phyloP scores from a whole-genome alignment of 1,140 invertebrate species.

The Bombus superbus region DNA sequence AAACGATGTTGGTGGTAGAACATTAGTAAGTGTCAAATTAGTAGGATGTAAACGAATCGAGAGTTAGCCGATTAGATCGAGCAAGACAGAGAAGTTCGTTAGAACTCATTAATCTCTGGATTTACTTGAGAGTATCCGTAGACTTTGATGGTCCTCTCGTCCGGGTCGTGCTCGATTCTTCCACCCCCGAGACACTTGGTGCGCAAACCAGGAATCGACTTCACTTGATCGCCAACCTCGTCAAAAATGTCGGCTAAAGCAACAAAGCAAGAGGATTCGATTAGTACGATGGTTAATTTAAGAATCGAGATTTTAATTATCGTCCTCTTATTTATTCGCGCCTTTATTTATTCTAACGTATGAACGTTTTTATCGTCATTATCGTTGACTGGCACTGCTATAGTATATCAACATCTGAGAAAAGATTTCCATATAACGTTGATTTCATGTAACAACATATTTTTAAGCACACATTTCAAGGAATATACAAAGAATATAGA shows the following conservation, averaged over 20 bases:
- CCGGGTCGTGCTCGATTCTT: constrained; percentile 90
- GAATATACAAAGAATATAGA: too few relatives aligned
- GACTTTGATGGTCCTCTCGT: constrained; percentile 90
- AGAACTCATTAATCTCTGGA: background rate
- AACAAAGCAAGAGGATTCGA: constrained; percentile 39
- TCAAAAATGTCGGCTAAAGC: constrained; percentile 88
- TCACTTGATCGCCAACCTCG: constrained; percentile 82
- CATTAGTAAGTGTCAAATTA: background rate
- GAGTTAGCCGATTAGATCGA: background rate
- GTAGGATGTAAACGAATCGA: background rate
- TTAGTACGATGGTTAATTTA: background rate
- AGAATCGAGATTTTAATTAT: background rate
- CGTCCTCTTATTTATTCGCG: too few relatives aligned
- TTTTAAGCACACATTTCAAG: too few relatives aligned
- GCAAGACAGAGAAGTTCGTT: background rate
- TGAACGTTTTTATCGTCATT: too few relatives aligned
- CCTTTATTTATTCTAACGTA: too few relatives aligned
- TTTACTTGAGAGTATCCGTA: constrained; percentile 93
- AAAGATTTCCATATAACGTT: too few relatives aligned
- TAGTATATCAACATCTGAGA: too few relatives aligned
- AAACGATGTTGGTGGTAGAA: background rate
- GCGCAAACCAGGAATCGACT: constrained; percentile 82
- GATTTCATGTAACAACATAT: too few relatives aligned
- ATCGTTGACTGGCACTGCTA: too few relatives aligned
- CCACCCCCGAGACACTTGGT: constrained; percentile 92